These are phyloP conservation scores for Sylvilagus floridanus DNA, from an alignment of 2,797 vertebrate species.

Conservation along the genomic window DNA sequence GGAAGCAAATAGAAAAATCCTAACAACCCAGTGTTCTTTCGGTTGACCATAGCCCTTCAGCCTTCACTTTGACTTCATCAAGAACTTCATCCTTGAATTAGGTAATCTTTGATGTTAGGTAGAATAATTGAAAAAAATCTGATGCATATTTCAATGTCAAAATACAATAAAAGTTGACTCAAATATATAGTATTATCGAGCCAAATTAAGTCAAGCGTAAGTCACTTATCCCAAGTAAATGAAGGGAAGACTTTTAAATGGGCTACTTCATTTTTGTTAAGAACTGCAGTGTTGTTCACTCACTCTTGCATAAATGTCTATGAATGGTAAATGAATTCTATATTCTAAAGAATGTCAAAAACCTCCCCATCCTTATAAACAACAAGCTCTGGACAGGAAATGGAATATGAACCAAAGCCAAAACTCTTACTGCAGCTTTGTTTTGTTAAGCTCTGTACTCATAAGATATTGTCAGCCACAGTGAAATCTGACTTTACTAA, in stretches of 20 bases:
- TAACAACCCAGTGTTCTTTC: slow-evolving; percentile 20
- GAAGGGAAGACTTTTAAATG: neutral
- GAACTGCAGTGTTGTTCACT: neutral
- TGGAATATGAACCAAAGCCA: slow-evolving; percentile 62
- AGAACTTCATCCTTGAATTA: slow-evolving; percentile 40
- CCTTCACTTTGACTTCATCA: neutral
- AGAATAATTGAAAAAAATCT: neutral
- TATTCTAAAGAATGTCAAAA: slow-evolving; percentile 63
- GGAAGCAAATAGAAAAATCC: slow-evolving; percentile 28
- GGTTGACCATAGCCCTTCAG: neutral
- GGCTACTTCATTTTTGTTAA: neutral
- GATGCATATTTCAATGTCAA: neutral
- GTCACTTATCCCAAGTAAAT: neutral
- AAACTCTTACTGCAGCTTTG: slow-evolving; percentile 17
- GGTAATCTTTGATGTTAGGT: neutral
- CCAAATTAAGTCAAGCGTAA: neutral
- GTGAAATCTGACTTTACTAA: slow-evolving; percentile 73
- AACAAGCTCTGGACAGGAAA: slow-evolving; percentile 60
- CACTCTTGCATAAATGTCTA: neutral
- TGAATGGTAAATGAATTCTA: slow-evolving; percentile 26
- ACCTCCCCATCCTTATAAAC: slow-evolving; percentile 37
- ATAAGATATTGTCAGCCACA: slow-evolving; percentile 63
- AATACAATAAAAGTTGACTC: neutral
- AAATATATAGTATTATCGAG: slow-evolving; percentile 1
- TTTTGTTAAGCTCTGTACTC: slow-evolving; percentile 74